These are phyloP conservation scores for Lycaon pictus DNA, from an alignment of 2,113 vertebrate genomes.

Conservation along the genomic window DNA sequence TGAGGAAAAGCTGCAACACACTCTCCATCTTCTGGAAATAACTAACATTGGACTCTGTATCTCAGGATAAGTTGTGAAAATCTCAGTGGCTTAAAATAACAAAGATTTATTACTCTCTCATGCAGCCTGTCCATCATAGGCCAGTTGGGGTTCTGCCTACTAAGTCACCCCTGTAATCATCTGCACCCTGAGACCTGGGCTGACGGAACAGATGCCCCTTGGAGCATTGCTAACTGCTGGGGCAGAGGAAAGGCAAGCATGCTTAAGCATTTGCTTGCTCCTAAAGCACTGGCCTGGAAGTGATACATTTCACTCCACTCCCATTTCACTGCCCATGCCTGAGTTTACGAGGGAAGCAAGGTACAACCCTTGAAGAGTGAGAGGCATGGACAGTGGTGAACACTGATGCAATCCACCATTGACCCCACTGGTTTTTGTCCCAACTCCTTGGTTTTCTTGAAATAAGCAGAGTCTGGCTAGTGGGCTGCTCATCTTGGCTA, in stretches of 20 bases:
- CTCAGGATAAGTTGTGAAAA: background rate
- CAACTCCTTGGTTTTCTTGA: background rate
- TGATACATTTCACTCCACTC: background rate
- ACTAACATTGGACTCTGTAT: background rate
- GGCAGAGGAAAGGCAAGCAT: background rate
- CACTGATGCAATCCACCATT: background rate
- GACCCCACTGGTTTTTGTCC: background rate
- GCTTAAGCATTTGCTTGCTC: background rate
- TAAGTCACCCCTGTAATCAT: background rate
- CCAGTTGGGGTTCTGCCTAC: background rate
- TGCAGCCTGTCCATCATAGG: background rate
- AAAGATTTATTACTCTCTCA: background rate
- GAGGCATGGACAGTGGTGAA: background rate
- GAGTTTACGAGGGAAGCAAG: background rate
- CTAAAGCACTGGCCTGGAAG: background rate
- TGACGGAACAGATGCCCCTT: background rate
- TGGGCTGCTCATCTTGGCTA: background rate
- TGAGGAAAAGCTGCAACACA: background rate
- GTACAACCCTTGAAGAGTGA: rapidly evolving
- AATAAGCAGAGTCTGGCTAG: background rate
- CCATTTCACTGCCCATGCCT: background rate
- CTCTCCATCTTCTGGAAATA: background rate
- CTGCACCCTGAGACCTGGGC: background rate
- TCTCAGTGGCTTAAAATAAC: background rate
- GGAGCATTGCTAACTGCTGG: background rate